A percentile compares a stretch with the other conserved stretches of the same genome.
phyloP scores from a whole-genome alignment of 2,113 vertebrate genomes.

The Scophthalmus maximus region DNA sequence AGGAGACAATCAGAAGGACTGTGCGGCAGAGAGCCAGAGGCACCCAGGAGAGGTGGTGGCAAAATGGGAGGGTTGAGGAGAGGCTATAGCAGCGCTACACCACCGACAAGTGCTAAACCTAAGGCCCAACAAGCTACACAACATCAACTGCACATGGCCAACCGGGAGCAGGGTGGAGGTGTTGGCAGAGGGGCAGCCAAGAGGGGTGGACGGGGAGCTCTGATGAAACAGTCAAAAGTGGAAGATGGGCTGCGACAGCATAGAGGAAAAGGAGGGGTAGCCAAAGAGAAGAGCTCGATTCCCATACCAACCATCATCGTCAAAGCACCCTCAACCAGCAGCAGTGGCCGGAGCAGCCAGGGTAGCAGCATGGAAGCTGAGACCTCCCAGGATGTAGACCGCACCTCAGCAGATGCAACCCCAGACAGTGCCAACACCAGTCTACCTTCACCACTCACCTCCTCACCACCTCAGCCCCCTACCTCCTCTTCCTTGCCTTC shows the following conservation, averaged over 20 bases:
- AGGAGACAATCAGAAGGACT: conserved; percentile 75
- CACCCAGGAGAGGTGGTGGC: conserved; percentile 76
- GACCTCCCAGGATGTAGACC: conserved; percentile 65
- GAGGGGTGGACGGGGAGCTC: conserved; percentile 86
- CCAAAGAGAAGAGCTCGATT: conserved; percentile 90
- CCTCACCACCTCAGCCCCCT: conserved; percentile 72
- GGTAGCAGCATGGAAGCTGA: conserved; percentile 92
- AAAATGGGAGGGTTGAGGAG: conserved; percentile 82
- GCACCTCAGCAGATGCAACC: conserved; percentile 54
- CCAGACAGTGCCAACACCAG: conserved; percentile 57
- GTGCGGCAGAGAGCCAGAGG: conserved; percentile 73
- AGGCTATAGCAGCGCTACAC: conserved; percentile 83
- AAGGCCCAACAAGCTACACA: conserved; percentile 72
- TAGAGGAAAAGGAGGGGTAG: conserved; percentile 68
- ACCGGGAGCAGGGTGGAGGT: conserved; percentile 64
- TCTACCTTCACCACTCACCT: conserved; percentile 83
- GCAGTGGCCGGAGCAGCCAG: conserved; percentile 93
- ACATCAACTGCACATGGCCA: conserved; percentile 58
- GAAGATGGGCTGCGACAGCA: conserved; percentile 80
- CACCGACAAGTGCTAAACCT: conserved; percentile 80
- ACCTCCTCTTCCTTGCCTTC: conserved; percentile 82
- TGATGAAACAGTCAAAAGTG: conserved; percentile 92
- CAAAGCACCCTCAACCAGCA: conserved; percentile 94
- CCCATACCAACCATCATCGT: conserved; percentile 95
- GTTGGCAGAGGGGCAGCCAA: conserved; percentile 57